These are phyloP conservation scores for Alviniconcha marisindica DNA, from an alignment of 1,140 invertebrate species.

Conservation along the genomic window DNA sequence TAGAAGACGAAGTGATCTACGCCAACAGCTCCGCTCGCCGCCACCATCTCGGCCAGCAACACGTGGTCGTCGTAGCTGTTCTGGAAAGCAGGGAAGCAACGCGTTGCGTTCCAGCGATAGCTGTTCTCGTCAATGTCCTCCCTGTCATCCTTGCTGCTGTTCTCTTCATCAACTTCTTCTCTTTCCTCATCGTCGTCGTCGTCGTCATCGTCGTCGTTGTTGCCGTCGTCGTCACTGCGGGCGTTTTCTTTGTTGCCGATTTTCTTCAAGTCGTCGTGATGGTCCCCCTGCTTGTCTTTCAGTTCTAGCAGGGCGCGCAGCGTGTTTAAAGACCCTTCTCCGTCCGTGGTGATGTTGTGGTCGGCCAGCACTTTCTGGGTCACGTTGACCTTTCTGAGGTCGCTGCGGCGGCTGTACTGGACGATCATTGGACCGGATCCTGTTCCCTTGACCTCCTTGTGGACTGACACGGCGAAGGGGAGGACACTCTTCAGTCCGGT, in stretches of 20 bases:
- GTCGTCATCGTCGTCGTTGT: too few relatives aligned
- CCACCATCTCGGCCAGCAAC: conserved; percentile 30
- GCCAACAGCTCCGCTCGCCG: conserved; percentile 19
- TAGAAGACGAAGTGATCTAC: conserved; percentile 31
- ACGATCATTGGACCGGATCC: neutral
- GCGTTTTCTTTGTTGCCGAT: too few relatives aligned
- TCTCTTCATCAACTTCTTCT: too few relatives aligned
- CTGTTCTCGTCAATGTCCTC: neutral
- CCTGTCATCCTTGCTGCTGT: neutral
- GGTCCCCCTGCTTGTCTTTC: neutral
- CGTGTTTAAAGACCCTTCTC: neutral
- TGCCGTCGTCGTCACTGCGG: too few relatives aligned
- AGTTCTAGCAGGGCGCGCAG: neutral
- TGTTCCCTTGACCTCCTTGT: neutral
- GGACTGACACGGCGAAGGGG: conserved; percentile 13
- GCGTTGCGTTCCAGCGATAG: conserved; percentile 24
- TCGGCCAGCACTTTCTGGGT: neutral
- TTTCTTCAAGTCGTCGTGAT: too few relatives aligned
- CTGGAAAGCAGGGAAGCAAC: conserved; percentile 31
- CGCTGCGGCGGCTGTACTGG: conserved; percentile 12
- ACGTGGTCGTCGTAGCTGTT: conserved; percentile 8
- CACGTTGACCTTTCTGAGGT: neutral
- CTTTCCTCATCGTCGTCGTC: neutral
- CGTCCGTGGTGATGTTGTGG: neutral
- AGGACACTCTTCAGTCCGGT: neutral